A percentile compares a stretch with the other conserved stretches of the same genome.
Conservation (phyloP, 2,797 vertebrate genomes). For the Acanthopagrus latus region DNA sequence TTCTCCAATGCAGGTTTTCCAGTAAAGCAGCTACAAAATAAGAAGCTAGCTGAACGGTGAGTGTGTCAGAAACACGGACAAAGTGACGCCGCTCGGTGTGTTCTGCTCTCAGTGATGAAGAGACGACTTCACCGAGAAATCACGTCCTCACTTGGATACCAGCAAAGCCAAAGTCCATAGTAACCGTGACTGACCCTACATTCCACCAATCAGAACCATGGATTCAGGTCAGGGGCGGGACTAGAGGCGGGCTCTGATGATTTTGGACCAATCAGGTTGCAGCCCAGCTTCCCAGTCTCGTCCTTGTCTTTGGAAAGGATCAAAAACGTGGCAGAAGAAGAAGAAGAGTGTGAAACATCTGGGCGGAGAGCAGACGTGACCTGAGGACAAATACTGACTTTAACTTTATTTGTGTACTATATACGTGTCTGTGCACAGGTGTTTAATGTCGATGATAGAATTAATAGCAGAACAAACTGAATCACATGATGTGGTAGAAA, state of each 20-base stretch:
- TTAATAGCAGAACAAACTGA: background rate
- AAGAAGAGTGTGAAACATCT: constrained; percentile 40
- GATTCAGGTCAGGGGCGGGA: background rate
- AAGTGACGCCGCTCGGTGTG: background rate
- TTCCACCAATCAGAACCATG: constrained; percentile 27
- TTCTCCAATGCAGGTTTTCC: background rate
- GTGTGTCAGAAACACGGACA: background rate
- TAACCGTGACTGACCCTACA: constrained; percentile 24
- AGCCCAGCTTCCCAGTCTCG: constrained; percentile 15
- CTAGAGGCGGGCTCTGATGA: background rate
- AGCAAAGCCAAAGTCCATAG: constrained; percentile 59
- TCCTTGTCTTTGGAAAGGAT: constrained; percentile 44
- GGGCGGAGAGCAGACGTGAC: constrained; percentile 16
- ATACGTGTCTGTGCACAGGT: too few species aligned
- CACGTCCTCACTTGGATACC: constrained; percentile 60
- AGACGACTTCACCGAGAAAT: constrained; percentile 7
- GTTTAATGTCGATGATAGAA: background rate
- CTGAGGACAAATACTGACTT: background rate
- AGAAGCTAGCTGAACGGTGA: background rate
- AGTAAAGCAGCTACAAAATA: background rate
- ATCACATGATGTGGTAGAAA: background rate
- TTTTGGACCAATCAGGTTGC: constrained; percentile 52
- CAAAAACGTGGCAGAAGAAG: constrained; percentile 71
- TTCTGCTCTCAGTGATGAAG: background rate
- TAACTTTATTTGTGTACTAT: background rate